Conservation (phyloP, 2,797 vertebrate species). For the Odontamblyopus rebecca region DNA sequence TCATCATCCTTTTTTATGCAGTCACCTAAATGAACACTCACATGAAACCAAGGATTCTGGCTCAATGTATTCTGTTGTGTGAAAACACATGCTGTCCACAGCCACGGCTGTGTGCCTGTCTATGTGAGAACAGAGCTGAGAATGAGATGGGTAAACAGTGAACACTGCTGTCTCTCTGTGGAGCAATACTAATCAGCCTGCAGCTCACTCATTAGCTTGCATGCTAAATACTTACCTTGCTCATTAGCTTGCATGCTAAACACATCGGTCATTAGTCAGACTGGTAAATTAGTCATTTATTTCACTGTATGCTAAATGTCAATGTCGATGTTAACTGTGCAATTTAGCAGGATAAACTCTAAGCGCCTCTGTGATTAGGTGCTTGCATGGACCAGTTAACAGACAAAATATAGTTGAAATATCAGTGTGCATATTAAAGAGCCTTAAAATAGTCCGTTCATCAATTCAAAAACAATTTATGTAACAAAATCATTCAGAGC, state of each 20-base stretch:
- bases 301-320: conserved; percentile 59
- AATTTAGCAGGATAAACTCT: conserved; percentile 51
- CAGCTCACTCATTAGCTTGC: conserved; percentile 57
- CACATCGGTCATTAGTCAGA: conserved; percentile 66
- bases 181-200: conserved; percentile 68
- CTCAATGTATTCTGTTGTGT: not conserved
- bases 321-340: conserved; percentile 54
- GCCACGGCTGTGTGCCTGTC: not conserved
- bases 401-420: conserved; percentile 37
- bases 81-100: conserved; percentile 15
- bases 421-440: conserved; percentile 48
- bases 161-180: conserved; percentile 61
- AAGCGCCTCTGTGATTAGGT: conserved; percentile 51
- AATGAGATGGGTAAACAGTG: conserved; percentile 68
- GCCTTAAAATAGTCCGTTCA: conserved; percentile 27
- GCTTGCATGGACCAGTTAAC: conserved; percentile 10
- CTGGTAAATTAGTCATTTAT: conserved; percentile 65
- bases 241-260: conserved; percentile 69
- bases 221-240: conserved; percentile 54
- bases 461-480: conserved; percentile 25
- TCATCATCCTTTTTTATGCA: not conserved
- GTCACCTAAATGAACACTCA: not conserved
- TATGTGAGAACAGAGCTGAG: conserved; percentile 36
- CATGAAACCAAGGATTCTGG: not conserved
- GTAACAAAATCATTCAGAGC: not conserved